Evolutionary conservation across 2,888 invertebrate genomes (phyloP), one percentile per base, ranked within the genome.

Genomic region (Lampropteryx suffumata): DNA sequence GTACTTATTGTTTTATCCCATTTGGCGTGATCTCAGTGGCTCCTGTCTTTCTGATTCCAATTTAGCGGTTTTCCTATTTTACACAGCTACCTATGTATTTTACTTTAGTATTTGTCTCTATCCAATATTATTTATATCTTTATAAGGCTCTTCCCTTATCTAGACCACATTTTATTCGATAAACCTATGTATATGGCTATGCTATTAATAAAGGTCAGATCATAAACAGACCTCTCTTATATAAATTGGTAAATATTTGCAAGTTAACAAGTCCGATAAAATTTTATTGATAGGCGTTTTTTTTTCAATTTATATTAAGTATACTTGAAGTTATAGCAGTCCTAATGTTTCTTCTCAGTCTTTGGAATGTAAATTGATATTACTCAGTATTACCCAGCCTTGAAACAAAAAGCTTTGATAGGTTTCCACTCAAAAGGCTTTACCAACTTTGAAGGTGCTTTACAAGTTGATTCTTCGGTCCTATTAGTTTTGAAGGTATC

Each of bases 351-450:
- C 36, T 36, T 27, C 30, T 9, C 9, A 34, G 28, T 34, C 47
- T 52, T 51, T 46, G 47, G 27, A 29, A 48, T 40, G 49, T 46
- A 60, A 60, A 60, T 60, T 57, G 49, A 51, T 55, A 57, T 60
- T 46, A 53, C 50, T 32, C 28, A 50, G 42, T 26, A 24, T 24
- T 39, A 14, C 8, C 11, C 11, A 36, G 24, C 27, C 34, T 32
- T 33, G 30, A 21, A 34, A 10, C 8, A n/a, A 33, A n/a, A 39
- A 33, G 13, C 24, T 35, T 47, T 41, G 43, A 45, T 48, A 48
- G 44, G 44, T 40, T 50, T 56, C 51, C 28, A 35, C 11, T 40
- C 11, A 32, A 36, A 36, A 46, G 21, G 33, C 26, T 36, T 36
- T 47, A 9, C 3, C 30, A 46, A 39, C 33, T 34, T 37, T 39